These are phyloP conservation scores for Indicator maculatus DNA, from an alignment of 2,113 vertebrate species.

Conservation along the genomic window DNA sequence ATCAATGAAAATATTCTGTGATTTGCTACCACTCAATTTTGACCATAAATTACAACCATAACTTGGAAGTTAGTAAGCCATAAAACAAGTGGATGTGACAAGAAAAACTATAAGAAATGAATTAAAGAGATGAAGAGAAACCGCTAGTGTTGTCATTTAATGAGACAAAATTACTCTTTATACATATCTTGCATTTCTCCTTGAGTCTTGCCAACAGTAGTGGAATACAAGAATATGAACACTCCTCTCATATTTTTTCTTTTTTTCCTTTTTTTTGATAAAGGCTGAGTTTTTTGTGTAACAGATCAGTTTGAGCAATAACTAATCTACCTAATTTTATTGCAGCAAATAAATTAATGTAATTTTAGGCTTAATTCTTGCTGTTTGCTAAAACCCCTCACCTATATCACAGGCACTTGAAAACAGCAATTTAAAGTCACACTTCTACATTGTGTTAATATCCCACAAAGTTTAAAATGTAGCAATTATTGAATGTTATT, in stretches of 20 bases:
- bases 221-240: background rate
- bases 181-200: slow-evolving; percentile 77
- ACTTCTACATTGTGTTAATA: slow-evolving; percentile 64
- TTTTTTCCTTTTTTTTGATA: background rate
- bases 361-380: slow-evolving; percentile 67
- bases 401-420: slow-evolving; percentile 64
- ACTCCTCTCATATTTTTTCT: background rate
- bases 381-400: slow-evolving; percentile 60
- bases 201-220: background rate
- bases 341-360: slow-evolving; percentile 61
- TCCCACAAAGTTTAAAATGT: slow-evolving; percentile 64
- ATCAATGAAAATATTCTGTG: slow-evolving; percentile 99
- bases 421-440: slow-evolving; percentile 73
- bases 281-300: background rate
- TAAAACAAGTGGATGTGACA: slow-evolving; percentile 93
- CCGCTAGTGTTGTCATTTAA: slow-evolving; percentile 81
- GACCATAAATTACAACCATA: slow-evolving; percentile 92
- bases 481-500: slow-evolving; percentile 65
- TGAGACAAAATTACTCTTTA: slow-evolving; percentile 87
- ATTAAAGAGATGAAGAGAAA: slow-evolving; percentile 90
- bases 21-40: slow-evolving; percentile 93
- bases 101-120: slow-evolving; percentile 93
- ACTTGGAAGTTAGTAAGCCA: slow-evolving; percentile 90
- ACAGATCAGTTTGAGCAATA: slow-evolving; percentile 22
- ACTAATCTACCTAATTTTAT: slow-evolving; percentile 49